These are phyloP conservation scores for Labeo rohita DNA, from an alignment of 2,113 vertebrate genomes.

Conservation along the genomic window DNA sequence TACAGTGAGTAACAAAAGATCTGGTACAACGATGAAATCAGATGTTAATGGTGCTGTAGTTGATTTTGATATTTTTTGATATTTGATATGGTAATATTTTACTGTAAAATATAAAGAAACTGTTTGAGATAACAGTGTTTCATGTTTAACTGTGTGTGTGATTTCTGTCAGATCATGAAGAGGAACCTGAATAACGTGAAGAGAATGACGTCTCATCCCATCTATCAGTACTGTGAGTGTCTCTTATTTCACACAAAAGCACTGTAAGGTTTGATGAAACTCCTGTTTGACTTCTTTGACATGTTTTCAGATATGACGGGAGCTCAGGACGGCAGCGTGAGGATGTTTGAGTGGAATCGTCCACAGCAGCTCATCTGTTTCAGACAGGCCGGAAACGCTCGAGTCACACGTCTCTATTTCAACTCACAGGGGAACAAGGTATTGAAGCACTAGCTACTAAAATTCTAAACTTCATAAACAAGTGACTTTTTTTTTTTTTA, in stretches of 20 bases:
- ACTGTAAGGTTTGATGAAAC: conserved; percentile 1
- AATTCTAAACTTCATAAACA: background rate
- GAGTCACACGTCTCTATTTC: conserved; percentile 95
- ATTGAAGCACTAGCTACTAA: background rate
- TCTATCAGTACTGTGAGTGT: conserved; percentile 97
- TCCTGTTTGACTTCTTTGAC: background rate
- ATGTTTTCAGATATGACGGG: conserved; percentile 88
- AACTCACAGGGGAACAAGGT: conserved; percentile 98
- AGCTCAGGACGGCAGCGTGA: conserved; percentile 95
- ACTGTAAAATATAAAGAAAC: background rate
- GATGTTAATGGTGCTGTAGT: background rate
- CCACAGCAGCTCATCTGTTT: conserved; percentile 96
- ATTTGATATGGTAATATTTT: background rate
- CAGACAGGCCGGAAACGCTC: conserved; percentile 92
- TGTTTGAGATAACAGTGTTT: background rate
- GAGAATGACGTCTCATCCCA: conserved; percentile 96
- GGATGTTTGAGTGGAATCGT: conserved; percentile 98
- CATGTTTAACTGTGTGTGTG: background rate
- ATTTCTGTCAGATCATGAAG: conserved; percentile 90
- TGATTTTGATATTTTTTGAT: background rate
- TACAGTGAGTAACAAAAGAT: background rate
- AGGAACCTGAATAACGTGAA: conserved; percentile 97
- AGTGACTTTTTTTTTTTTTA: background rate
- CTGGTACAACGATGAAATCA: background rate
- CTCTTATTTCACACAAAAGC: background rate